Evolutionary conservation across 2,888 invertebrate species (phyloP), one percentile per base, ranked within the genome.

Genomic region (Agonopterix subpropinquella): DNA sequence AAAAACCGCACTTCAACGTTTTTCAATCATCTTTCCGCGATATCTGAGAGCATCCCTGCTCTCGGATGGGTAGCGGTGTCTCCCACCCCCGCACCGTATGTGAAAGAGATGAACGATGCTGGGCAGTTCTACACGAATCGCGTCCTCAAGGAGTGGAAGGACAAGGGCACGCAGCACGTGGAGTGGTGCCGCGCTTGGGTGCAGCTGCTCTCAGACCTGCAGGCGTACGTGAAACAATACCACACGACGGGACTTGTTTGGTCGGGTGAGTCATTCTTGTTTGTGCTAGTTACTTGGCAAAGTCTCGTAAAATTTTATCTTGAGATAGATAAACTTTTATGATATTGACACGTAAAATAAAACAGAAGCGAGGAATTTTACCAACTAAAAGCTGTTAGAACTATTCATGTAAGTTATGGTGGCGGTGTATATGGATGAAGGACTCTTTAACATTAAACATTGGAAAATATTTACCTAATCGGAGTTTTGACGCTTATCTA

Each of bases 91-190:
- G 95, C 95, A 1, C 99, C 99, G 0, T 97, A 96, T 76, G 94
- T 99, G 11, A 99, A 99, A 85, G 99, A 99, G 84, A 98, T 98
- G 97, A 94, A 95, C 65, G 99, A 99, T 77, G 97, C 99, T 8
- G 97, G 98, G 1, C 96, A 97, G 86, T 99, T 99, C 87, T 99
- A 98, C 85, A 95, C 97, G 50, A 99, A 99, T 89, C 92, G 99
- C 56, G 98, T 99, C 41, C 90, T 99, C 52, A 99, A 98, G 82
- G 99, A 99, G 57, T 98, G 95, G 95, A 99, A 98, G 81, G 98
- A 98, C 74, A 98, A 97, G 83, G 93, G 98, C 77, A 92, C 94
- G 83, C 93, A 88, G 53, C 99, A 99, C 73, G 96, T 95, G 15
- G 97, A 98, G 58, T 99, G 99, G 99, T 96, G 95, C 57, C 95